Evolutionary conservation across 2,113 vertebrate species (phyloP).

Genomic region (Centrocercus urophasianus): DNA sequence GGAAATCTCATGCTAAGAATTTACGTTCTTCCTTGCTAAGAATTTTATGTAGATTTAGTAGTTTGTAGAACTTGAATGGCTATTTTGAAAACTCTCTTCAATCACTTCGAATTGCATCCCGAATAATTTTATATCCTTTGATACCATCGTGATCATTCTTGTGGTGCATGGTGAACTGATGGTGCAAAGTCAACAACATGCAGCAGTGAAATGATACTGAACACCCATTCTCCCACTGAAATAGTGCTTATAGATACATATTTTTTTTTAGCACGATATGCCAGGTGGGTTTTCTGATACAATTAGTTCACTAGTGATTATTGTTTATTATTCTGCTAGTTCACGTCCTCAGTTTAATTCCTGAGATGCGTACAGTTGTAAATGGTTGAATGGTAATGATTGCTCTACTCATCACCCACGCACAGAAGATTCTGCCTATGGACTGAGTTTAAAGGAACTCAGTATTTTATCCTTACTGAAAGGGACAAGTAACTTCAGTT

Average conservation of each 20-base stretch:
- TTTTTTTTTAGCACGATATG: neutral
- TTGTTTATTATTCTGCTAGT: neutral
- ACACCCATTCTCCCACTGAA: neutral
- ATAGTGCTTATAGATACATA: neutral
- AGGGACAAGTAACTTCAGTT: neutral
- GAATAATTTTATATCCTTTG: neutral
- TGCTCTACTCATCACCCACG: fast-evolving
- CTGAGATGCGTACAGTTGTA: neutral
- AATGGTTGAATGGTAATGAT: neutral
- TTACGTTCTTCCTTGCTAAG: neutral
- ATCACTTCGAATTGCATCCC: neutral
- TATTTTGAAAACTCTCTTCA: neutral
- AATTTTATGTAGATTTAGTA: neutral
- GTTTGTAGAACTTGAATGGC: neutral
- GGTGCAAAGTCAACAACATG: neutral
- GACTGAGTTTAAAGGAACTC: neutral
- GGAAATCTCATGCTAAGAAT: neutral
- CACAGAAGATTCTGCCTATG: neutral
- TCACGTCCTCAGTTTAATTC: neutral
- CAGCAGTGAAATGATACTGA: neutral
- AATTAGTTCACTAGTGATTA: neutral
- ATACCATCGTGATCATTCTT: neutral
- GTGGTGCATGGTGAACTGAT: neutral
- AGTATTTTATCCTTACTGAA: neutral
- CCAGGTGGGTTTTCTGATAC: neutral